Evolutionary conservation across 2,888 invertebrate genomes (phyloP), one percentile per base, ranked within the genome.

Genomic region (Hirtodrosophila trivittata): DNA sequence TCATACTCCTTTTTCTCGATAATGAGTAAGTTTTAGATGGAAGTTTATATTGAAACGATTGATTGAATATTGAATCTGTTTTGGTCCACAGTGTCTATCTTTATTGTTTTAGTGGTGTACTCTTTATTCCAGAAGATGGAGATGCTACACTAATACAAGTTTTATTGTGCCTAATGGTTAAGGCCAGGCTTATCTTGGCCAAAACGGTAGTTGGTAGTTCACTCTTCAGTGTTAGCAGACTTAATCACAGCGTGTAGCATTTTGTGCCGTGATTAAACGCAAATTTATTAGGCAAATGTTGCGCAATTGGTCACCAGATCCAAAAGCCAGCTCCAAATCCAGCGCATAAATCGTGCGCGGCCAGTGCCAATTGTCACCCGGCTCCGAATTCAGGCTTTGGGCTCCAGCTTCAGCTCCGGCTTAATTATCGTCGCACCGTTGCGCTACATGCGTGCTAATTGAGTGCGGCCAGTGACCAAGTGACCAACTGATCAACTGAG

Each of bases 371-470:
- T 81, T 81, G 81, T 81, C 85, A 84, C 78, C 84, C 64, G 49
- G 62, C 49, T 59, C 6, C 55, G 52, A 37, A 16, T 55, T 8
- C 32, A 49, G 51, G 21, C 13, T 46, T 10, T 1, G 39, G 28
- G 6, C 32, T 38, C 8, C 60, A 51, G 12, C 16, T 30, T 4
- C 30, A 55, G 32, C 51, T 45, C 46, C 38, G 46, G 72, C 75
- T 85, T 85, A 77, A 82, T 85, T 82, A 85, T 85, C 85, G 66
- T 32, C 63, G 65, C 80, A 63, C 74, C 59, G 84, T 78, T 76
- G 77, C 77, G 75, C 82, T 77, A 87, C 87, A 87, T 87, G 87
- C 87, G 87, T 87, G 87, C 87, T 87, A 87, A 87, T 87, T 87
- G 87, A 87, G 77, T 75, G 77, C 77, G 60, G 64, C 59, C 54